Conservation (phyloP, 2,888 invertebrate genomes). For the Drosophila histrio region DNA sequence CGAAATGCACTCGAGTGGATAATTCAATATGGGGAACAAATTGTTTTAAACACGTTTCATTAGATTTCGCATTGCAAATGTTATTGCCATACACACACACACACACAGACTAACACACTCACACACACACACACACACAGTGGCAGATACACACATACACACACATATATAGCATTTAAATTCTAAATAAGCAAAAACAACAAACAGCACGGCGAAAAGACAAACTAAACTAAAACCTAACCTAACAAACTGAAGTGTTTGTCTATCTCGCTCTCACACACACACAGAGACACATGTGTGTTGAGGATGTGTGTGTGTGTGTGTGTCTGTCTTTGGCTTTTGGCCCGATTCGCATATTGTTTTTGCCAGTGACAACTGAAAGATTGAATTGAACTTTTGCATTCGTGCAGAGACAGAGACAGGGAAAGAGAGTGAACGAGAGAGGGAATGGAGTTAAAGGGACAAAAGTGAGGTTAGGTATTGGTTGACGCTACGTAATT, state of each 20-base stretch:
- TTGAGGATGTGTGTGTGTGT: neutral
- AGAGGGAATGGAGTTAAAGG: neutral
- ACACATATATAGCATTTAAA: constrained; percentile 47
- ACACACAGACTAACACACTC: constrained; percentile 11
- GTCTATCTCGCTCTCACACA: neutral
- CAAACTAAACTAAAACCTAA: constrained; percentile 31
- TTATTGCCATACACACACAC: constrained; percentile 34
- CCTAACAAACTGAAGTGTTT: constrained; percentile 32
- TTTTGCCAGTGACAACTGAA: constrained; percentile 79
- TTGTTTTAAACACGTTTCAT: constrained; percentile 81
- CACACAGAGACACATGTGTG: neutral
- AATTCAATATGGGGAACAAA: constrained; percentile 79
- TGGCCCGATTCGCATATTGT: constrained; percentile 52
- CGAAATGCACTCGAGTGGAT: constrained; percentile 71
- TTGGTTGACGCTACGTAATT: constrained; percentile 58
- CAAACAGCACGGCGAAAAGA: neutral
- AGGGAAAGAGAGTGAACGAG: neutral
- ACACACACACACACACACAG: constrained; percentile 7
- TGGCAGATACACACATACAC: constrained; percentile 20
- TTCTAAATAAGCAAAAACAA: constrained; percentile 46
- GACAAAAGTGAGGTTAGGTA: constrained; percentile 10
- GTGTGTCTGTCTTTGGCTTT: constrained; percentile 5
- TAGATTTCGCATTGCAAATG: constrained; percentile 68
- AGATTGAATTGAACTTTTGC: constrained; percentile 80
- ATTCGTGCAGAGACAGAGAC: constrained; percentile 40